These are phyloP conservation scores for Synergus laeviventris DNA, from an alignment of 2,888 invertebrate genomes.

Conservation along the genomic window DNA sequence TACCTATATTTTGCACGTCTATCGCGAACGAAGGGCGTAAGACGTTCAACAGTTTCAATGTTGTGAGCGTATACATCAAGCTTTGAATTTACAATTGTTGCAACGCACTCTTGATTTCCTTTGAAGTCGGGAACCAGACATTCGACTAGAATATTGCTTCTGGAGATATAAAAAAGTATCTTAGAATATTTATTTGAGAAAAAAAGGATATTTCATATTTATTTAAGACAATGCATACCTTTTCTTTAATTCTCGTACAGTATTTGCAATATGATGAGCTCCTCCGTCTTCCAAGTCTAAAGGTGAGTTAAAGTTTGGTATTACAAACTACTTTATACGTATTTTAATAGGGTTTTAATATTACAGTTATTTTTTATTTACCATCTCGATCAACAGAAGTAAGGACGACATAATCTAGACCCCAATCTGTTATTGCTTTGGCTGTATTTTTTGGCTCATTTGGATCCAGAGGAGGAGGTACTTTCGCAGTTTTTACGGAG, in stretches of 20 bases:
- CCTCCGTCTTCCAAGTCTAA: conserved; percentile 96
- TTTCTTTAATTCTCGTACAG: conserved; percentile 76
- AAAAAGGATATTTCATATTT: background rate
- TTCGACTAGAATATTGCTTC: conserved; percentile 92
- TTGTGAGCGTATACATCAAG: conserved; percentile 99
- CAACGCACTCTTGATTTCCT: conserved; percentile 86
- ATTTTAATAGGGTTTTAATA: conserved; percentile 1
- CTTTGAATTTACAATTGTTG: conserved; percentile 86
- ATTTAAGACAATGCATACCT: conserved; percentile 57
- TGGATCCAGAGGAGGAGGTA: conserved; percentile 92
- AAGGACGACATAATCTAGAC: conserved; percentile 96
- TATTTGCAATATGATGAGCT: conserved; percentile 94
- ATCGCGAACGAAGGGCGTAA: conserved; percentile 95
- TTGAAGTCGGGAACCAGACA: conserved; percentile 98
- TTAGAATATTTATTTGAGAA: conserved; percentile 10
- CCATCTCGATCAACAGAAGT: conserved; percentile 99
- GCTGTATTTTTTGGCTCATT: conserved; percentile 96
- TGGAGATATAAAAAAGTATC: conserved; percentile 74
- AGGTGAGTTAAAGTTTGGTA: conserved; percentile 55
- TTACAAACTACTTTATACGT: background rate
- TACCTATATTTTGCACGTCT: conserved; percentile 91
- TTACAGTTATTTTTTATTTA: conserved; percentile 69
- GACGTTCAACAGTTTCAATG: conserved; percentile 95
- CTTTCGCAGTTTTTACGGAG: conserved; percentile 96
- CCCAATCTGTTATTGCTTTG: conserved; percentile 94